These are phyloP conservation scores for Saxidomus purpurata DNA, from an alignment of 1,140 invertebrate species.

Conservation along the genomic window DNA sequence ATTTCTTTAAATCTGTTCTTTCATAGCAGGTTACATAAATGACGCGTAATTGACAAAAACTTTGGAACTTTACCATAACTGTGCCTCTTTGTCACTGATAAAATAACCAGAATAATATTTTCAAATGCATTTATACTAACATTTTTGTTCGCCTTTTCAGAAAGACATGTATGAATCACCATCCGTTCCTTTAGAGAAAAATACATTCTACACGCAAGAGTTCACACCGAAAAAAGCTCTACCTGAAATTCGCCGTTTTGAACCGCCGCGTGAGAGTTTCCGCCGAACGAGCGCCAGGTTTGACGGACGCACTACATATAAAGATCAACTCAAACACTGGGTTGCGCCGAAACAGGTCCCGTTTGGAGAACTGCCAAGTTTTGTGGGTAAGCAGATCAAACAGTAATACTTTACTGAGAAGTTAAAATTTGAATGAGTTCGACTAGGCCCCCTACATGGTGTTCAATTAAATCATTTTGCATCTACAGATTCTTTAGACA, in stretches of 20 bases:
- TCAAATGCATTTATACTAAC: too few relatives aligned
- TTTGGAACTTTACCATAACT: too few relatives aligned
- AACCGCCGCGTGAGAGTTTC: slow-evolving; percentile 67
- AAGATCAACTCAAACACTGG: slow-evolving; percentile 83
- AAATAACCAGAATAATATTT: too few relatives aligned
- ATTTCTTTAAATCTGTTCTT: too few relatives aligned
- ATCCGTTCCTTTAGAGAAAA: slow-evolving; percentile 70
- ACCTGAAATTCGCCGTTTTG: slow-evolving; percentile 65
- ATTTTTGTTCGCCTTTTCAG: slow-evolving; percentile 63
- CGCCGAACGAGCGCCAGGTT: slow-evolving; percentile 72
- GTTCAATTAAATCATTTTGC: too few relatives aligned
- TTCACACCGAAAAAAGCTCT: slow-evolving; percentile 76
- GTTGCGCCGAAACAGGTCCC: slow-evolving; percentile 75
- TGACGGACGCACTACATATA: slow-evolving; percentile 82
- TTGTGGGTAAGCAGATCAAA: slow-evolving; percentile 77
- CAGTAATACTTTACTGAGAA: too few relatives aligned
- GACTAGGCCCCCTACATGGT: too few relatives aligned
- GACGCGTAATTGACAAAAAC: too few relatives aligned
- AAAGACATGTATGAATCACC: slow-evolving; percentile 76
- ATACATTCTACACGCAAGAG: slow-evolving; percentile 78
- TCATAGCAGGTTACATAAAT: too few relatives aligned
- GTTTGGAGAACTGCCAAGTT: slow-evolving; percentile 84
- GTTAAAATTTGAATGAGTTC: too few relatives aligned
- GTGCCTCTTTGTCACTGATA: too few relatives aligned
- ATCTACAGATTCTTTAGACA: too few relatives aligned